Base-by-base conservation (phyloP, 2,888 invertebrate genomes). In the Vandiemenella viatica region DNA sequence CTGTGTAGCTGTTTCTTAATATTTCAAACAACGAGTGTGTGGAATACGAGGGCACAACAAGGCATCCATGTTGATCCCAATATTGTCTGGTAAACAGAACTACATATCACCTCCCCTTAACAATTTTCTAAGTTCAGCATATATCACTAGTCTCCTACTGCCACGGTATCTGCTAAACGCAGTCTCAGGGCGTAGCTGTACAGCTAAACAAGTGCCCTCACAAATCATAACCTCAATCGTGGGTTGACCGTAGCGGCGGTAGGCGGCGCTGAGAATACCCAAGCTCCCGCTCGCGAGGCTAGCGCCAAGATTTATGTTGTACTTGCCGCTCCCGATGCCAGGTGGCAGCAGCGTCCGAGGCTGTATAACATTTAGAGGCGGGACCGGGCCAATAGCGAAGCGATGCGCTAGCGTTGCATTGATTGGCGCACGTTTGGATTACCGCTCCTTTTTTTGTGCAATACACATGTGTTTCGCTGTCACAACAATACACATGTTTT, bases 351-450 rank as follows among this genome's bases (percentile, higher is more conserved):
- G 37, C 8, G 8, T 10, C 22, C 26, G 26, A 20, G 32, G n/a
- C 40, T n/a, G 23, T 16, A 4, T 7, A 18, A 26, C 23, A 10
- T 8, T 22, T 19, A 47, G 23, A 42, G 26, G 40, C 41, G 22
- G 47, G 47, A 41, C 41, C 41, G 21, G 42, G 17, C 42, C 42
- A 40, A 41, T 19, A 18, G 40, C 41, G 41, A 26, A 41, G 41
- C 40, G 23, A 20, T 20, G 18, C 37, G 37, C 38, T 46, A 37
- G 17, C 37, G 16, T 37, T 22, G 21, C 49, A 49, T 49, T 49
- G 49, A 49, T 49, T 49, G 49, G 49, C 49, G 45, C 49, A 49
- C 42, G 42, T 49, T 49, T 37, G 44, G 49, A 49, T 45, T 44
- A 21, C 44, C 42, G 19, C 42, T 16, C n/a, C 19, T 42, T 42